Base-by-base conservation (phyloP, 2,113 vertebrate species). In the Gadus macrocephalus region DNA sequence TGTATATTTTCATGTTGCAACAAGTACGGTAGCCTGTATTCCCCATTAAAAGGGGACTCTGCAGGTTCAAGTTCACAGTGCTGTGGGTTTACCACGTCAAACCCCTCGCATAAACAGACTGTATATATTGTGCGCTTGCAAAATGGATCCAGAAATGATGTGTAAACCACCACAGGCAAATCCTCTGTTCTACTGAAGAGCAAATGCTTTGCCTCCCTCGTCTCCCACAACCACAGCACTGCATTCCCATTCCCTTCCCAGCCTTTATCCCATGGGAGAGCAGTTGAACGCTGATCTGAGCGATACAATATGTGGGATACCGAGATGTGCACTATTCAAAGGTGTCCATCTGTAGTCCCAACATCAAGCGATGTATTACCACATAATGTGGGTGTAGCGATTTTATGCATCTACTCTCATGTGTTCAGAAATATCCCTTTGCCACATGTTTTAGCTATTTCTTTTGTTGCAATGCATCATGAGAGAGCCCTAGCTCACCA, bases 361-460 rank as follows among this genome's bases (percentile, higher is more conserved):
- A 64, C 89, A 90, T 91, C 87, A 92, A 91, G 90, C 81, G 71
- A 66, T 61, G 68, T 80, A 81, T 74, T 85, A 76, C 80, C 70
- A 85, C 81, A 87, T 86, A 60, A 85, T 79, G 90, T 92, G 84
- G 90, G 90, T 84, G 91, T 81, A 49, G 74, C 83, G 87, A 49
- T 49, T 49, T 49, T 81, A 78, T 70, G 77, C 80, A 78, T 79
- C 72, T 72, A 73, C 81, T 84, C 80, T 86, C 87, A 73, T 82
- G 81, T 72, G 74, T 64, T 58, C 78, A 80, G 78, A 71, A 86
- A 80, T 81, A 77, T 83, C 85, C 85, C 69, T 85, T 85, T 79
- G 75, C 68, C 56, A 53, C 72, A 61, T 75, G 76, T 70, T 83
- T 17, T 16, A 67, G 59, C 27, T 62, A 17, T 38, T 61, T 79